A percentile compares a stretch with the other conserved stretches of the same genome.
phyloP scores from a whole-genome alignment of 2,888 invertebrate species.

The Crossocerus cetratus region DNA sequence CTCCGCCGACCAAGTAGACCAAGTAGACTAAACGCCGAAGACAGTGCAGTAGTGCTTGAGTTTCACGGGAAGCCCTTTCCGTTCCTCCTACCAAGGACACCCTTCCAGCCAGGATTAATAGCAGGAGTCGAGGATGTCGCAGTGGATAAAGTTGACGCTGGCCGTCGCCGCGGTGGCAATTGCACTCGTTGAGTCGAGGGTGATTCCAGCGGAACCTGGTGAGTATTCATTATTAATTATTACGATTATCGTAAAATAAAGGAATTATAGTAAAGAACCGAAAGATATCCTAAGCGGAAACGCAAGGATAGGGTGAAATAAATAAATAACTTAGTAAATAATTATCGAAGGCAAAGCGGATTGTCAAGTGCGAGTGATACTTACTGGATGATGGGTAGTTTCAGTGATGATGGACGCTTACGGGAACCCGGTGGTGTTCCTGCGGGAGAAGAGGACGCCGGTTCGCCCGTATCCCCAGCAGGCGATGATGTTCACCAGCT shows the following conservation, averaged over 20 bases:
- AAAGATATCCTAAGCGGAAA: too few species aligned
- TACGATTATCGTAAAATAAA: too few species aligned
- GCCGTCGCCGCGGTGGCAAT: constrained; percentile 78
- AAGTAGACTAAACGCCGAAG: too few species aligned
- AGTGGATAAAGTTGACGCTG: constrained; percentile 51
- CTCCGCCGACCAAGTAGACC: constrained; percentile 46
- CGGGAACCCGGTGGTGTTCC: constrained; percentile 59
- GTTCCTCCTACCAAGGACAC: constrained; percentile 6
- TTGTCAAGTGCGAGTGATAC: too few species aligned
- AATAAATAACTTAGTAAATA: too few species aligned
- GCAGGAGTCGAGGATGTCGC: constrained; percentile 41
- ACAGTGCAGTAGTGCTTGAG: constrained; percentile 39
- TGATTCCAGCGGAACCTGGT: constrained; percentile 62
- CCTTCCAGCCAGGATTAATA: constrained; percentile 9
- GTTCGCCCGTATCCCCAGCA: constrained; percentile 62
- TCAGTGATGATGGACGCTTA: constrained; percentile 61
- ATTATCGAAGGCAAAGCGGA: too few species aligned
- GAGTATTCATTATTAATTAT: constrained; percentile 22
- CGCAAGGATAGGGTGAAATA: too few species aligned
- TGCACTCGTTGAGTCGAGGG: constrained; percentile 70
- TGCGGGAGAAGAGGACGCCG: constrained; percentile 62
- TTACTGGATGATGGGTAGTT: constrained; percentile 33
- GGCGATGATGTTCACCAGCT: constrained; percentile 73
- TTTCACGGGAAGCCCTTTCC: constrained; percentile 2
- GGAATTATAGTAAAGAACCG: too few species aligned